phyloP scores from a whole-genome alignment of 2,113 vertebrate species.

The Sinosuthora webbiana region DNA sequence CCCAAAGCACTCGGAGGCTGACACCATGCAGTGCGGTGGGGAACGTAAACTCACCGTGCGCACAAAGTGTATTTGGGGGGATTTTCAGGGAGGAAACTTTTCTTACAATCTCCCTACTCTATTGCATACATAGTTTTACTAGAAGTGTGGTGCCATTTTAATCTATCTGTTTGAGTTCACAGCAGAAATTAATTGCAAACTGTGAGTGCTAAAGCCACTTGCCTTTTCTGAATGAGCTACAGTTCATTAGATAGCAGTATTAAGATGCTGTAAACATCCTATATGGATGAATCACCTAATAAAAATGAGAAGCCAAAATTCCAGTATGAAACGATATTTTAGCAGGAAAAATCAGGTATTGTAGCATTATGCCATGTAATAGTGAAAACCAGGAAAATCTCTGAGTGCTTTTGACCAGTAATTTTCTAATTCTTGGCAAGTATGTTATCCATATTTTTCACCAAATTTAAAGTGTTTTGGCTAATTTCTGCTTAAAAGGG shows the following conservation, averaged over 20 bases:
- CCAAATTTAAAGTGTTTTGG: neutral
- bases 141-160: neutral
- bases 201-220: neutral
- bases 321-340: neutral
- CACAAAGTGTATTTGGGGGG: neutral
- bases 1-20: neutral
- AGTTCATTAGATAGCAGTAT: neutral
- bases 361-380: fast-evolving
- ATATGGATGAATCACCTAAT: neutral
- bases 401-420: neutral
- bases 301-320: neutral
- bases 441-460: neutral
- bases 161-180: neutral
- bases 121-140: neutral
- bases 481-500: neutral
- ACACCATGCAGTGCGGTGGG: fast-evolving
- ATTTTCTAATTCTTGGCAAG: neutral
- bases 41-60: neutral
- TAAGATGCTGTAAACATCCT: neutral
- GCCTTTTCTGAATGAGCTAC: neutral
- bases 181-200: neutral
- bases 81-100: neutral
- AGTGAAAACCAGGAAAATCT: neutral
- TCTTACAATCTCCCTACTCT: neutral
- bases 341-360: neutral